Conservation (phyloP, 2,888 invertebrate species). For the Dichetophora obliterata region DNA sequence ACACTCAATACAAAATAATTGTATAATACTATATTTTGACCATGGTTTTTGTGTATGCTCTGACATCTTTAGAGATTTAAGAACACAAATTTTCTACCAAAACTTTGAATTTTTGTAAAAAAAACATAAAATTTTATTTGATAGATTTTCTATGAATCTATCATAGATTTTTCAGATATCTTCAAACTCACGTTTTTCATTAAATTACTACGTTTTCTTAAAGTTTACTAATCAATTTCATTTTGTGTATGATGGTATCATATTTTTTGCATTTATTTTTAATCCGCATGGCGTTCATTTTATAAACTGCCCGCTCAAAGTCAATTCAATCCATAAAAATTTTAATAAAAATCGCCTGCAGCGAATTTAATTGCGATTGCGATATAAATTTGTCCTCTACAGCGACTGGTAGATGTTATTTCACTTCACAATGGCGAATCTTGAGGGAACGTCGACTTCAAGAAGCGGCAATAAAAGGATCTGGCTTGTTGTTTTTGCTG, state of each 20-base stretch:
- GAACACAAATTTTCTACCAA: too few relatives aligned
- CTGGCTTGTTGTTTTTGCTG: background rate
- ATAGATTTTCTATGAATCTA: too few relatives aligned
- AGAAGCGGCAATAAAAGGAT: conserved; percentile 44
- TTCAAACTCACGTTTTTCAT: too few relatives aligned
- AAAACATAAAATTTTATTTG: too few relatives aligned
- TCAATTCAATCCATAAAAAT: conserved; percentile 56
- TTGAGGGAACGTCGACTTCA: conserved; percentile 30
- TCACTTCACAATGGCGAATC: background rate
- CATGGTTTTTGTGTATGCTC: too few relatives aligned
- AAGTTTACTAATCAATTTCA: background rate
- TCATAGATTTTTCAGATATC: too few relatives aligned
- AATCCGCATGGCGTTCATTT: conserved; percentile 29
- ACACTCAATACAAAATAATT: too few relatives aligned
- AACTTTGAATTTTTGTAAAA: too few relatives aligned
- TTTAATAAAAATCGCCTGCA: conserved; percentile 62
- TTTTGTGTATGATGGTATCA: background rate
- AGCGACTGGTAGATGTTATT: background rate
- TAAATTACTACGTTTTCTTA: too few relatives aligned
- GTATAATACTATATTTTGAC: too few relatives aligned
- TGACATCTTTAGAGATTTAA: too few relatives aligned
- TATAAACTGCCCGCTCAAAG: conserved; percentile 39
- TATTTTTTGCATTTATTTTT: background rate
- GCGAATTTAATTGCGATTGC: conserved; percentile 65
- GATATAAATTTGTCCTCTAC: conserved; percentile 63